Conservation (phyloP, 2,888 invertebrate genomes). For the Amphipyra tragopoginis region DNA sequence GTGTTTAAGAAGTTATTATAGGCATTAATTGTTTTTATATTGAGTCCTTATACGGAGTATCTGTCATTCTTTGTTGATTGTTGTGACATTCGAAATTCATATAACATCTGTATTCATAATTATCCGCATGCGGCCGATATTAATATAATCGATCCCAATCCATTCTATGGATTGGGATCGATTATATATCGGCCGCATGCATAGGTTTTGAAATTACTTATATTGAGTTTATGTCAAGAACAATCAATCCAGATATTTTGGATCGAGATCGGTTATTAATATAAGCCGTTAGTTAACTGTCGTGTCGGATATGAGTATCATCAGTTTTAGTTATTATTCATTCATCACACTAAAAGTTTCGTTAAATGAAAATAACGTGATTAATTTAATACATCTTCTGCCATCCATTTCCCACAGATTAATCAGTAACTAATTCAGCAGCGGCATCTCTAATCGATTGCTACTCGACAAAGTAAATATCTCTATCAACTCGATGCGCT, state of each 20-base stretch:
- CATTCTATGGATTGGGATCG: no score
- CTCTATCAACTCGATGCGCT: slow-evolving; percentile 69
- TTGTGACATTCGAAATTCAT: neutral
- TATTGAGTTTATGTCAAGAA: no score
- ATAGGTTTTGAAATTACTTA: no score
- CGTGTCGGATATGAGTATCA: no score
- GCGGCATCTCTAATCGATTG: slow-evolving; percentile 39
- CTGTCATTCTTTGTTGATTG: slow-evolving; percentile 32
- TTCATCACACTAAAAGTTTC: neutral
- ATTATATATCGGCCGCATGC: no score
- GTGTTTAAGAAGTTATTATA: slow-evolving; percentile 19
- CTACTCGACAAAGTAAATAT: slow-evolving; percentile 65
- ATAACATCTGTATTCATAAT: neutral
- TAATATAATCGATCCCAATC: no score
- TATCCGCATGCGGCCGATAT: no score
- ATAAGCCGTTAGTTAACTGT: no score
- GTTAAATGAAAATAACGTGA: neutral
- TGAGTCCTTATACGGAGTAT: slow-evolving; percentile 9
- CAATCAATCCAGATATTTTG: no score
- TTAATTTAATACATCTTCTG: neutral
- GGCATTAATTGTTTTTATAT: slow-evolving; percentile 43
- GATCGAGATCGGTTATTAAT: no score
- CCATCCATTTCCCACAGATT: slow-evolving; percentile 16
- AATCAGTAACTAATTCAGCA: slow-evolving; percentile 14
- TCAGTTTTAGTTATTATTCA: neutral